phyloP scores from a whole-genome alignment of 2,888 invertebrate species.

The Apotomis betuletana region DNA sequence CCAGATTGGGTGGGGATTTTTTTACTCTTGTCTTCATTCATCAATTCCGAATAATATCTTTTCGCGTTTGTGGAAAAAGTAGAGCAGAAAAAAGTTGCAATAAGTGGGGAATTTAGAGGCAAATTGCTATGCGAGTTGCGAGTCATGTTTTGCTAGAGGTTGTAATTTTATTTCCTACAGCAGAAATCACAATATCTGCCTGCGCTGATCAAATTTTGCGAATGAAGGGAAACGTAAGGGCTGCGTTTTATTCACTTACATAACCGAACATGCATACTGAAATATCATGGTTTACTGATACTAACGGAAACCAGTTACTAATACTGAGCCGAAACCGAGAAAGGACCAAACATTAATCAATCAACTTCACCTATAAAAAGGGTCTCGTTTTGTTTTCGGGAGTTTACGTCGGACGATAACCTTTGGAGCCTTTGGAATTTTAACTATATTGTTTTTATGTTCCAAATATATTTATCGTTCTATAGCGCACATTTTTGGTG shows the following conservation, averaged over 20 bases:
- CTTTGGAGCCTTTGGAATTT: conserved; percentile 21
- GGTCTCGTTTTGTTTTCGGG: not conserved
- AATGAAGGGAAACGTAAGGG: not conserved
- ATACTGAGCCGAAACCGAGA: conserved; percentile 19
- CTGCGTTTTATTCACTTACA: not conserved
- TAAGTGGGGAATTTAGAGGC: no score
- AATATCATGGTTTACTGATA: not conserved
- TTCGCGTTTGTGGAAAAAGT: no score
- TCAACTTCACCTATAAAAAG: conserved; percentile 32
- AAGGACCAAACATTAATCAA: conserved; percentile 26
- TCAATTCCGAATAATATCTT: no score
- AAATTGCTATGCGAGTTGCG: no score
- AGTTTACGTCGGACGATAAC: conserved; percentile 10
- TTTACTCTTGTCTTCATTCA: no score
- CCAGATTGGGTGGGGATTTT: no score
- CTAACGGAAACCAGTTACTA: conserved; percentile 24
- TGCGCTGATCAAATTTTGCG: no score
- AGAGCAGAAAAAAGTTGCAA: no score
- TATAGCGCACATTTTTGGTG: no score
- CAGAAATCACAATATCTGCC: no score
- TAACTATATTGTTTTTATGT: conserved; percentile 24
- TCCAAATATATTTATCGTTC: not conserved
- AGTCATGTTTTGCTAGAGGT: no score
- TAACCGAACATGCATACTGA: not conserved
- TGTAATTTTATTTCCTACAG: no score